Conservation (phyloP, 2,113 vertebrate species). For the Prunella himalayana region DNA sequence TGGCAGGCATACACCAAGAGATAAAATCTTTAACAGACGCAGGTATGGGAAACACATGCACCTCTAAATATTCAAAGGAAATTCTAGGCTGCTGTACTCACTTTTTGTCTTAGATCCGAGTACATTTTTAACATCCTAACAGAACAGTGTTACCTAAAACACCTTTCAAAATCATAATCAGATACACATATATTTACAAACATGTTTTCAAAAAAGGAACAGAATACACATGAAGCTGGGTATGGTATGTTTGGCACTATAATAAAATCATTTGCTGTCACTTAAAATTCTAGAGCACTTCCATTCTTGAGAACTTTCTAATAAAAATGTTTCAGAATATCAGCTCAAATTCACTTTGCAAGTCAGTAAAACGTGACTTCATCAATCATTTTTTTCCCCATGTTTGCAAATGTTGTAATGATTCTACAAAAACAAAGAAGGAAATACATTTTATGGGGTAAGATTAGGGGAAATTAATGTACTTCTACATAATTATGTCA, state of each 20-base stretch:
- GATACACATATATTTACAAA: not conserved
- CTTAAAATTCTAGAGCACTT: not conserved
- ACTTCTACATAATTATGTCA: not conserved
- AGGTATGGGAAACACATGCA: not conserved
- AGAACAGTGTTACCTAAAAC: not conserved
- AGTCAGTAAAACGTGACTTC: not conserved
- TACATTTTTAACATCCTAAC: not conserved
- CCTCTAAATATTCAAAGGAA: not conserved
- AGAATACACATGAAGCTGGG: not conserved
- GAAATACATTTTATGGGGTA: not conserved
- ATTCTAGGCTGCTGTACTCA: not conserved
- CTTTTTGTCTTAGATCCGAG: not conserved
- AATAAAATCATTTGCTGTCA: not conserved
- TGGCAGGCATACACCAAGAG: not conserved
- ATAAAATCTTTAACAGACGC: not conserved
- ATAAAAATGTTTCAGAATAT: not conserved
- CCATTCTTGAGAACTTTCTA: not conserved
- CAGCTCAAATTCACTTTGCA: not conserved
- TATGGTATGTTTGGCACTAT: not conserved
- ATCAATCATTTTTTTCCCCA: not conserved
- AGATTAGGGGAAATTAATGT: not conserved
- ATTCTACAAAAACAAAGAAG: not conserved
- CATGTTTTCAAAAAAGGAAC: not conserved
- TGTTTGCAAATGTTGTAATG: not conserved
- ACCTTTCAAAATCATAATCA: not conserved